Conservation (phyloP, 2,797 vertebrate species). For the Esox lucius region DNA sequence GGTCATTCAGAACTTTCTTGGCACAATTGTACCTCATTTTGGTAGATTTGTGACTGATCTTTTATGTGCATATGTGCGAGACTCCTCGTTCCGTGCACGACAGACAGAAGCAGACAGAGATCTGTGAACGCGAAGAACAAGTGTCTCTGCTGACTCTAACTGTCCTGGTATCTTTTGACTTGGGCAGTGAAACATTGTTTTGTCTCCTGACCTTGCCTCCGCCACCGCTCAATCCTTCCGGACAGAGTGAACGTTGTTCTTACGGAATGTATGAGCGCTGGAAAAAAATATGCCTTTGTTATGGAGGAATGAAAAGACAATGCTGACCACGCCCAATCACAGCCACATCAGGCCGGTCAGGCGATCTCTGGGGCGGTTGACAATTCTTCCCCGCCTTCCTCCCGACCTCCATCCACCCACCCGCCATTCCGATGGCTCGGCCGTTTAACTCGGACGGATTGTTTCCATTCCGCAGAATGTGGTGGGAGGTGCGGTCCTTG, state of each 20-base stretch:
- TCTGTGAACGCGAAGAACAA: not conserved
- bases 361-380: constrained; percentile 39
- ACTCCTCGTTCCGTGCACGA: too few species aligned
- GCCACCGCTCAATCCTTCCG: constrained; percentile 9
- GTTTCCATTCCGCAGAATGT: constrained; percentile 42
- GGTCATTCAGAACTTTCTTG: too few species aligned
- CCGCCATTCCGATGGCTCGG: constrained; percentile 1
- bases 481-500: constrained; percentile 41
- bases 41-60: too few species aligned
- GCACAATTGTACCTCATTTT: too few species aligned
- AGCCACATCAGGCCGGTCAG: constrained; percentile 41
- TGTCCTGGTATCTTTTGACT: constrained; percentile 25
- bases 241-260: constrained; percentile 37
- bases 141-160: constrained; percentile 6
- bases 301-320: constrained; percentile 42
- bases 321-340: constrained; percentile 26
- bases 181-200: constrained; percentile 31
- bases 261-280: constrained; percentile 24
- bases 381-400: constrained; percentile 3
- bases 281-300: constrained; percentile 49
- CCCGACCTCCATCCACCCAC: not conserved
- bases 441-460: constrained; percentile 30
- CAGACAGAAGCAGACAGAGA: constrained; percentile 17
- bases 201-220: constrained; percentile 37
- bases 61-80: too few species aligned